These are phyloP conservation scores for Apis dorsata DNA, from an alignment of 1,140 invertebrate species.

Conservation along the genomic window DNA sequence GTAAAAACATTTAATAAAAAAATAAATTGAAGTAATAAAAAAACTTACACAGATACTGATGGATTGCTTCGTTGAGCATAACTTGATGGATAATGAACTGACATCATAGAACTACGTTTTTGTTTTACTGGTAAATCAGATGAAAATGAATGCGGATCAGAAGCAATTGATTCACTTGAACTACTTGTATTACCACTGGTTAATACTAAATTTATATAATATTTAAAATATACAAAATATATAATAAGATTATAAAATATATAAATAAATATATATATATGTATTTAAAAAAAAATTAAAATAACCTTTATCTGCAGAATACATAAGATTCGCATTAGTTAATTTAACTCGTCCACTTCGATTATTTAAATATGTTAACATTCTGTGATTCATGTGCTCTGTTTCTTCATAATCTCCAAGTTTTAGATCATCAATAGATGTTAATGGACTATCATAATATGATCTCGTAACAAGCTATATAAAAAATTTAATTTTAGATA, in stretches of 20 bases:
- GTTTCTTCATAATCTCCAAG: conserved; percentile 74
- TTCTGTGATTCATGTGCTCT: conserved; percentile 67
- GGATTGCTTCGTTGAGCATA: conserved; percentile 72
- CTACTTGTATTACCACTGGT: conserved; percentile 83
- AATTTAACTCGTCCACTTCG: conserved; percentile 69
- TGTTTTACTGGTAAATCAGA: conserved; percentile 72
- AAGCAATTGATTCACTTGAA: conserved; percentile 87
- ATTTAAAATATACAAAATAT: background rate
- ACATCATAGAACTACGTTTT: conserved; percentile 71
- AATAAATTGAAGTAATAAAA: conserved; percentile 10
- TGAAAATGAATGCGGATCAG: conserved; percentile 74
- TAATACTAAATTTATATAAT: conserved; percentile 59
- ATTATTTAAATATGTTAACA: conserved; percentile 68
- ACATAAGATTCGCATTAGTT: conserved; percentile 73
- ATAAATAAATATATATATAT: no score
- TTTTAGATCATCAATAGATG: conserved; percentile 69
- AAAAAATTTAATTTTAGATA: conserved; percentile 30
- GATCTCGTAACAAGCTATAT: conserved; percentile 79
- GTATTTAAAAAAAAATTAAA: background rate
- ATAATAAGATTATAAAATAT: background rate
- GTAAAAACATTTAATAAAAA: conserved; percentile 1
- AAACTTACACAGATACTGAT: conserved; percentile 70
- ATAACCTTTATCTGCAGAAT: conserved; percentile 74
- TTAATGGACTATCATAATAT: conserved; percentile 79
- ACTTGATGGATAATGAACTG: conserved; percentile 70